These are phyloP conservation scores for Corythornis cristatus DNA, from an alignment of 2,113 vertebrate species.

Conservation along the genomic window DNA sequence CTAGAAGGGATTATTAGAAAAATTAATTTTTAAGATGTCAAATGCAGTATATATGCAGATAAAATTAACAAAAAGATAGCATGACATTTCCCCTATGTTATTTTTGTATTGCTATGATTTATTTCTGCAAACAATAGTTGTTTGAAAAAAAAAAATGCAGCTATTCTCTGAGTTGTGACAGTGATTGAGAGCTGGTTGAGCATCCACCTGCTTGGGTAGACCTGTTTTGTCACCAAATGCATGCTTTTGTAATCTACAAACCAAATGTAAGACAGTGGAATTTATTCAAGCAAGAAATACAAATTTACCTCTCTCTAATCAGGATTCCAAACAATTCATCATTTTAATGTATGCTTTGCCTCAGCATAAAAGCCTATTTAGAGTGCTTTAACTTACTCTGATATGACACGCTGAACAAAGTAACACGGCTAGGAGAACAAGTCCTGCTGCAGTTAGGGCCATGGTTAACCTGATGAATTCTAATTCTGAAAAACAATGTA, in stretches of 20 bases:
- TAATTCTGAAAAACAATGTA: conserved; percentile 7
- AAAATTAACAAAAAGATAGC: background rate
- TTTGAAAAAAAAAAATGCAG: background rate
- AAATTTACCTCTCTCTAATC: conserved; percentile 67
- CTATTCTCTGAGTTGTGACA: background rate
- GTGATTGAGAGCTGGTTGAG: conserved; percentile 53
- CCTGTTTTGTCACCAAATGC: conserved; percentile 58
- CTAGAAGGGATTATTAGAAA: background rate
- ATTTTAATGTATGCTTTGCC: conserved; percentile 65
- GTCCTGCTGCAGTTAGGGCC: background rate
- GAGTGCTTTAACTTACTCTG: conserved; percentile 9
- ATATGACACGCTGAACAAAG: conserved; percentile 20
- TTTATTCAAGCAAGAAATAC: conserved; percentile 67
- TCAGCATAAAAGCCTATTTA: conserved; percentile 33
- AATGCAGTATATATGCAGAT: background rate
- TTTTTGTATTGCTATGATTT: conserved; percentile 16
- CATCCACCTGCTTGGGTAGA: conserved; percentile 29
- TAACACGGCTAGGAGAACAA: conserved; percentile 4
- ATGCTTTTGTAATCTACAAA: conserved; percentile 63
- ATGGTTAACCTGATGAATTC: background rate
- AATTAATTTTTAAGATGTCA: conserved; percentile 5
- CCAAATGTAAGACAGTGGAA: conserved; percentile 59
- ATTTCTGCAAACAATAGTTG: conserved; percentile 17
- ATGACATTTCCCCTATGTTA: background rate
- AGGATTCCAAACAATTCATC: conserved; percentile 66